Percentiles rank a stretch among this genome's conserved stretches.
Evolutionary conservation across 2,888 invertebrate species (phyloP).

Genomic region (Listrodromus nycthemerus): DNA sequence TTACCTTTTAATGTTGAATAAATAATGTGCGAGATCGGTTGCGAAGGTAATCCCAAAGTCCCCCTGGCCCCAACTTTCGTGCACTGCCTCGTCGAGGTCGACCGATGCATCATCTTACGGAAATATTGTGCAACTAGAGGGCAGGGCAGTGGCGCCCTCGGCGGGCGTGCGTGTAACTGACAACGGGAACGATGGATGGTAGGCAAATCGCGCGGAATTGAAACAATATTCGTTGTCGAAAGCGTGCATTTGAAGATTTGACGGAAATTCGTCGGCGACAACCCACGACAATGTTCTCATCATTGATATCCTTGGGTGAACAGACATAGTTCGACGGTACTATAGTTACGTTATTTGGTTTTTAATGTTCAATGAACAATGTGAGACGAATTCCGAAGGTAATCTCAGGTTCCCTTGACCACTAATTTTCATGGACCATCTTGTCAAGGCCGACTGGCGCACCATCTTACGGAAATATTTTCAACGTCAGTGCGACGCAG

Average conservation of each 20-base stretch:
- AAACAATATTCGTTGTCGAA: too few species aligned
- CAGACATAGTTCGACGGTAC: constrained; percentile 23
- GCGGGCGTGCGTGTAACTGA: neutral
- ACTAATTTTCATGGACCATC: constrained; percentile 57
- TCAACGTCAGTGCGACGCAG: neutral
- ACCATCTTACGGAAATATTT: neutral
- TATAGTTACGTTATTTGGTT: constrained; percentile 71
- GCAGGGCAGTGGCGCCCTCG: too few species aligned
- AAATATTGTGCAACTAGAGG: constrained; percentile 7
- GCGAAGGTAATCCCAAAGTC: constrained; percentile 61
- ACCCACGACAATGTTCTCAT: neutral
- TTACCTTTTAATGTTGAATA: constrained; percentile 72
- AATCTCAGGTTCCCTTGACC: constrained; percentile 50
- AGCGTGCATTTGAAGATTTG: neutral
- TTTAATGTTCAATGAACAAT: constrained; percentile 71
- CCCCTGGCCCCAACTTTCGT: constrained; percentile 52
- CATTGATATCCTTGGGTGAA: neutral
- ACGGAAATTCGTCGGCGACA: neutral
- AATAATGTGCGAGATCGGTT: constrained; percentile 71
- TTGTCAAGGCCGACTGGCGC: constrained; percentile 22
- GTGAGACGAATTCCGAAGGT: constrained; percentile 67
- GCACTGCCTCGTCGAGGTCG: constrained; percentile 50
- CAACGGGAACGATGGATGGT: neutral
- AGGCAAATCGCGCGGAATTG: constrained; percentile 4
- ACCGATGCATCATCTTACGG: constrained; percentile 64